Base-by-base conservation (phyloP, 2,888 invertebrate genomes). In the Drosophila monieri region DNA sequence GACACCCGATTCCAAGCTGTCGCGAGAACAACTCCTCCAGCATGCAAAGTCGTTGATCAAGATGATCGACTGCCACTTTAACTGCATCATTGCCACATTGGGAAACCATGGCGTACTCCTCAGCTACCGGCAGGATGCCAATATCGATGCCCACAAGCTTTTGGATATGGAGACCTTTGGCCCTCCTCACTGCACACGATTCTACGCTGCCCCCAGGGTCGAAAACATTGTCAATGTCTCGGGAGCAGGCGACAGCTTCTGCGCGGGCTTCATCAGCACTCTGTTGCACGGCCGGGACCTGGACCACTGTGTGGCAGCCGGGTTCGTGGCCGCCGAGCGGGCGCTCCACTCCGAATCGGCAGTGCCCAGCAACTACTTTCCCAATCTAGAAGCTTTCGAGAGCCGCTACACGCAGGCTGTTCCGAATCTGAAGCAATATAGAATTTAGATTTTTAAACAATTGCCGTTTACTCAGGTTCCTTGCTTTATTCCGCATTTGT, bases 181-280 rank as follows among this genome's bases (percentile, higher is more conserved):
- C n/a, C 15, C 58, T 1, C 48, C 39, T 61, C 89, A 60, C 51
- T 55, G 14, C 5, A 61, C 71, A 0, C 71, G 83, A 8, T 90
- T 84, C 54, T 90, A 83, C 61, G 60, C 74, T 0, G 90, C 90
- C 1, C 84, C 84, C 1, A 54, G 57, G 53, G 73, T 90, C 1
- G 27, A 62, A 1, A 80, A 92, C 53, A 90, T 96, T 12, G 93
- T 94, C 53, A 96, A 94, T 92, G 96, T 96, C 0, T 96, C 96
- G n/a, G 97, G 96, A 4, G 96, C 96, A 18, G 96, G 96, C 1
- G 97, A 97, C 87, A 95, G 96, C 89, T 94, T 95, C 81, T 93
- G 94, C 3, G 94, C 94, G 86, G 96, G 95, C 1, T 94, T 95
- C 79, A 94, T 96, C 59, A 91, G 93, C 21, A 95, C 94, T 0